phyloP scores from a whole-genome alignment of 1,140 invertebrate genomes.

The Arctopsyche grandis region DNA sequence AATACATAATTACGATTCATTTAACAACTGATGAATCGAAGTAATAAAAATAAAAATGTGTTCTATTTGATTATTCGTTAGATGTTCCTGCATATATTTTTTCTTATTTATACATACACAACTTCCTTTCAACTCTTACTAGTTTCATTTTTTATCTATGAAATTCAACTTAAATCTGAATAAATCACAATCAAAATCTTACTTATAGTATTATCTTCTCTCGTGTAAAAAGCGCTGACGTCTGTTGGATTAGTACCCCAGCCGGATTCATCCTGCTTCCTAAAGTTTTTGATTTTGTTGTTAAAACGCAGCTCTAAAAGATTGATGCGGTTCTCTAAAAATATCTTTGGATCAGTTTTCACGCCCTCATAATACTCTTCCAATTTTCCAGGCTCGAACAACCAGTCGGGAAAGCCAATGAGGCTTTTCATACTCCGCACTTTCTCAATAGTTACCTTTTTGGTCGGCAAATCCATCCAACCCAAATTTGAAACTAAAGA shows the following conservation, averaged over 20 bases:
- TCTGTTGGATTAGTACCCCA: conserved; percentile 78
- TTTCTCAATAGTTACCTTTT: conserved; percentile 78
- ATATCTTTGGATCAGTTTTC: conserved; percentile 65
- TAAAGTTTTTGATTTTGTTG: conserved; percentile 59
- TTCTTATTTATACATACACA: no score
- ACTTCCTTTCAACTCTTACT: no score
- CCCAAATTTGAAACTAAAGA: conserved; percentile 73
- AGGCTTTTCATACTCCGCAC: conserved; percentile 77
- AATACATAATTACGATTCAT: no score
- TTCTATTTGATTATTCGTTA: no score
- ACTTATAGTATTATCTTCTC: conserved; percentile 81
- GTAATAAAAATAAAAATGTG: no score
- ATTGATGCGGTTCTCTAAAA: conserved; percentile 73
- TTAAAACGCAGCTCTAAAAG: conserved; percentile 61
- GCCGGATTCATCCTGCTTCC: conserved; percentile 63
- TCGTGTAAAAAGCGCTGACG: conserved; percentile 80
- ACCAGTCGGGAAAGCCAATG: conserved; percentile 84
- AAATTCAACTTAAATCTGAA: no score
- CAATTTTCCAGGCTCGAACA: conserved; percentile 71
- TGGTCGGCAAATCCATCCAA: conserved; percentile 89
- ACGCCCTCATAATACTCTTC: conserved; percentile 75
- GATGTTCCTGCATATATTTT: no score
- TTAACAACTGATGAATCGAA: no score
- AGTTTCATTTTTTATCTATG: no score
- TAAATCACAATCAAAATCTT: conserved; percentile 41